These are phyloP conservation scores for Melanostigma gelatinosum DNA, from an alignment of 2,113 vertebrate genomes.

Conservation along the genomic window DNA sequence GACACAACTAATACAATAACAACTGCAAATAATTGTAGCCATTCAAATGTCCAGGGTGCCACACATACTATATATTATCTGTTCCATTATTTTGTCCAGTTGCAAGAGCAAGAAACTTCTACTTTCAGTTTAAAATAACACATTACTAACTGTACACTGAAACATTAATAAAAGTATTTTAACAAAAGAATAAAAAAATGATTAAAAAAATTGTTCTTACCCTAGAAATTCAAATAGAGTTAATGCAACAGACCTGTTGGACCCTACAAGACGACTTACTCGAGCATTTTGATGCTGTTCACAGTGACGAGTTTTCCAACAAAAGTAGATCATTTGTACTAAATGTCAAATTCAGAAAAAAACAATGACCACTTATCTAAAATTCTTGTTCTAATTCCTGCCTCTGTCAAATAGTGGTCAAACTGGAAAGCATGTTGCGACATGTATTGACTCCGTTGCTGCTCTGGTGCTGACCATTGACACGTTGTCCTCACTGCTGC, in stretches of 20 bases:
- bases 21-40: no score
- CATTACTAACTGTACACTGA: background rate
- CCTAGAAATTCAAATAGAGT: background rate
- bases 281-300: background rate
- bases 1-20: no score
- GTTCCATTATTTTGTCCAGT: background rate
- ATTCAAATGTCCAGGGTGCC: no score
- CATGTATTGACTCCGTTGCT: background rate
- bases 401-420: background rate
- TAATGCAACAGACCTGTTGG: background rate
- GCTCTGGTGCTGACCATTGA: conserved; percentile 19
- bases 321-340: background rate
- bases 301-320: no score
- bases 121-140: background rate
- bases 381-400: background rate
- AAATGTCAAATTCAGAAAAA: background rate
- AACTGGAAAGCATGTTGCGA: background rate
- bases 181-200: no score
- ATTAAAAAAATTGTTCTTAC: no score
- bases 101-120: background rate
- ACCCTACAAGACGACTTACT: background rate
- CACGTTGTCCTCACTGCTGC: conserved; percentile 11
- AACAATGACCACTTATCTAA: background rate
- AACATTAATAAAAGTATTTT: no score
- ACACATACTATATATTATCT: background rate